Percentiles rank a stretch among this genome's conserved stretches.
phyloP scores from a whole-genome alignment of 2,888 invertebrate genomes.

The Odontomyia ornata region DNA sequence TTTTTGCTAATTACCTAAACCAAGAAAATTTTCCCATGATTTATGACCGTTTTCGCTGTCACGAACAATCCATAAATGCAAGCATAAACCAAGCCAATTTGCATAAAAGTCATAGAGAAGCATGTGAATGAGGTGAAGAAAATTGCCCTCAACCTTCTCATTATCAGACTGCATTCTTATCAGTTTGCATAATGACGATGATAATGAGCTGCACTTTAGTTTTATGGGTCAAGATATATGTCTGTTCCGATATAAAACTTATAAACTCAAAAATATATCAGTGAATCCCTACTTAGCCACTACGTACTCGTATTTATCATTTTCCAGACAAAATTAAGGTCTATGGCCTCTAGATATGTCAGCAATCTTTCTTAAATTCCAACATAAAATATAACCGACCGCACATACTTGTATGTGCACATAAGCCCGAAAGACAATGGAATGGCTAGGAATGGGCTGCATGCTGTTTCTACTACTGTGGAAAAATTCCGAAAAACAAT shows the following conservation, averaged over 20 bases:
- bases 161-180: not conserved
- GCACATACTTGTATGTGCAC: not conserved
- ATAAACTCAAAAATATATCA: not conserved
- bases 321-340: conserved; percentile 18
- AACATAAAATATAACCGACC: not conserved
- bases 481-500: conserved; percentile 13
- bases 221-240: conserved; percentile 18
- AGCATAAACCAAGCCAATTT: not conserved
- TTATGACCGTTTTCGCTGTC: not conserved
- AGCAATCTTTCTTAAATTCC: not conserved
- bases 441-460: not conserved
- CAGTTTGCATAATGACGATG: not conserved
- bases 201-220: conserved; percentile 4
- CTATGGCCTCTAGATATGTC: conserved; percentile 28
- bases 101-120: not conserved
- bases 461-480: not conserved
- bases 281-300: not conserved
- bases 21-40: not conserved
- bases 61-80: not conserved
- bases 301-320: not conserved
- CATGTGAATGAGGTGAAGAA: not conserved
- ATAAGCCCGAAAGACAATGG: not conserved
- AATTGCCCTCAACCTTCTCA: not conserved
- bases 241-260: not conserved
- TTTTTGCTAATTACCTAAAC: not conserved